A percentile compares a stretch with the other conserved stretches of the same genome.
Evolutionary conservation across 2,113 vertebrate species (phyloP).

Genomic region (Labeo catla): DNA sequence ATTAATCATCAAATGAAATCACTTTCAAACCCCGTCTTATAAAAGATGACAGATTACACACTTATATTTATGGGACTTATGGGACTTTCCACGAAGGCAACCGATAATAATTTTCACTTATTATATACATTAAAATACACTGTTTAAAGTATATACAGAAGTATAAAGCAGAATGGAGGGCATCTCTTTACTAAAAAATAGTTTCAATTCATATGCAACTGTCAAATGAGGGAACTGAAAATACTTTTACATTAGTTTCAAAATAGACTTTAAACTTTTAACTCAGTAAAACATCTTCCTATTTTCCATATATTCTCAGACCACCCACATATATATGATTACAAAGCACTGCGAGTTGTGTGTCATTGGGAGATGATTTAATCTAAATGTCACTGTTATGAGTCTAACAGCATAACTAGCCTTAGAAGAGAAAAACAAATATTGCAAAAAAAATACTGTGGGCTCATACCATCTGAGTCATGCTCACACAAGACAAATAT

Average conservation of each 20-base stretch:
- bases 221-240: conserved; percentile 1
- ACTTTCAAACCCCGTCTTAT: neutral
- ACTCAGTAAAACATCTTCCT: neutral
- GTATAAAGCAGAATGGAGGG: neutral
- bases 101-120: neutral
- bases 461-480: neutral
- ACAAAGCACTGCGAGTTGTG: neutral
- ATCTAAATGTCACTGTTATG: neutral
- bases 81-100: neutral
- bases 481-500: neutral
- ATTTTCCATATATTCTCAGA: neutral
- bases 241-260: neutral
- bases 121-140: neutral
- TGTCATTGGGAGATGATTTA: conserved; percentile 6
- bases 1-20: neutral
- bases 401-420: neutral
- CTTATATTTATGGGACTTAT: neutral
- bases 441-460: neutral
- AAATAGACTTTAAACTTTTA: neutral
- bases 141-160: neutral
- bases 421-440: neutral
- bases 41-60: neutral
- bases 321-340: neutral
- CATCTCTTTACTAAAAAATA: neutral
- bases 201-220: neutral